A percentile compares a stretch with the other conserved stretches of the same genome.
phyloP scores from a whole-genome alignment of 2,888 invertebrate species.

The Augiades crinisus region DNA sequence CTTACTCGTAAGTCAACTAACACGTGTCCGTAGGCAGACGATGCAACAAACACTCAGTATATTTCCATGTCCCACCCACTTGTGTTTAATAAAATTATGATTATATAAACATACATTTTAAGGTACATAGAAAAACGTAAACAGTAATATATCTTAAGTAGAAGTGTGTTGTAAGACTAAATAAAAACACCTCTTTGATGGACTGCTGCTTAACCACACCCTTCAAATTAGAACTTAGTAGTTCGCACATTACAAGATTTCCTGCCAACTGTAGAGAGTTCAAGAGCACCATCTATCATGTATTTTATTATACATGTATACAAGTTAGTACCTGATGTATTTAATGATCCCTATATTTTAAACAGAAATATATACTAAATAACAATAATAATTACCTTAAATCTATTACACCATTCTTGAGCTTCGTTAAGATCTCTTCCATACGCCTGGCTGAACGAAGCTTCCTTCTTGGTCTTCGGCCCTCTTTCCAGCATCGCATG shows the following conservation, averaged over 20 bases:
- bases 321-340: no score
- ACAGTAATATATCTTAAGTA: no score
- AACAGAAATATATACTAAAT: no score
- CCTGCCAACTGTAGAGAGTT: no score
- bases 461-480: conserved; percentile 97
- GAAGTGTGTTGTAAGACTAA: no score
- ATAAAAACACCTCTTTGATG: no score
- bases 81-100: neutral
- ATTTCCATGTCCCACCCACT: conserved; percentile 10
- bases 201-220: no score
- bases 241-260: no score
- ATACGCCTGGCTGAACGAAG: conserved; percentile 97
- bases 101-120: neutral
- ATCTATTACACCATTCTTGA: conserved; percentile 96
- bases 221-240: no score
- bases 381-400: conserved; percentile 85
- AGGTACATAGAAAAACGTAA: neutral
- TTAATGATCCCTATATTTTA: no score
- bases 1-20: neutral
- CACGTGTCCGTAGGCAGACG: neutral
- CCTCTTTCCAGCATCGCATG: conserved; percentile 97
- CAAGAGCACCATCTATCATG: no score
- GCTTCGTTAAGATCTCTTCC: conserved; percentile 97
- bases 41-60: neutral
- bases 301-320: no score